Evolutionary conservation across 2,888 invertebrate genomes (phyloP).

Genomic region (Odontocolon sp.): DNA sequence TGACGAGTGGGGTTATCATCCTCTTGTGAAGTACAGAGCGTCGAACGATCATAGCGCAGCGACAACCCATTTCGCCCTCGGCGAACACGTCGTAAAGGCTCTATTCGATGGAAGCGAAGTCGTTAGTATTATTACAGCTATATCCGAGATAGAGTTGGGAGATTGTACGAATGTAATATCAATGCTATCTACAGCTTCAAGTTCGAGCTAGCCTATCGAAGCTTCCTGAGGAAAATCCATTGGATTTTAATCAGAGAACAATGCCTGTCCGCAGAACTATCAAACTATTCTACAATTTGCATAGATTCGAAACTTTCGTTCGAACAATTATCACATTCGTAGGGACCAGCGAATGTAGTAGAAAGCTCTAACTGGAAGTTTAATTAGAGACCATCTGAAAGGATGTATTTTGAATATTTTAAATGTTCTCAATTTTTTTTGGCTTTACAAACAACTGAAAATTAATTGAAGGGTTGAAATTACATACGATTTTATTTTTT

Average conservation of each 20-base stretch:
- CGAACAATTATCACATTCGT: neutral
- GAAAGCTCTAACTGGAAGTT: too few species aligned
- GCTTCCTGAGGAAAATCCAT: neutral
- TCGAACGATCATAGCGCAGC: conserved; percentile 82
- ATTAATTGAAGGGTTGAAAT: too few species aligned
- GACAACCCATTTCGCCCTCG: conserved; percentile 83
- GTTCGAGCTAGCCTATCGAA: too few species aligned
- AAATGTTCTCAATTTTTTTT: neutral
- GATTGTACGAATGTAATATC: neutral
- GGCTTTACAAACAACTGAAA: neutral
- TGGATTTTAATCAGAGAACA: neutral
- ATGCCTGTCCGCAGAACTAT: neutral
- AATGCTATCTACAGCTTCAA: neutral
- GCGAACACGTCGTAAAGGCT: conserved; percentile 83
- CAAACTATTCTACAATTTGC: neutral
- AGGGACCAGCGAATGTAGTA: too few species aligned
- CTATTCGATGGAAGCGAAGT: conserved; percentile 72
- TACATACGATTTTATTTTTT: too few species aligned
- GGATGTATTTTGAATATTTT: too few species aligned
- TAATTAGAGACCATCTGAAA: too few species aligned
- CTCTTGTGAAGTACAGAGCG: conserved; percentile 83
- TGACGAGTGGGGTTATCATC: conserved; percentile 86
- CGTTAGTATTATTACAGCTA: conserved; percentile 60
- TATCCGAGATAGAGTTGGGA: conserved; percentile 3
- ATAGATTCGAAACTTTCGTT: neutral